Conservation (phyloP, 2,888 invertebrate genomes). For the Caenorhabditis sp. region DNA sequence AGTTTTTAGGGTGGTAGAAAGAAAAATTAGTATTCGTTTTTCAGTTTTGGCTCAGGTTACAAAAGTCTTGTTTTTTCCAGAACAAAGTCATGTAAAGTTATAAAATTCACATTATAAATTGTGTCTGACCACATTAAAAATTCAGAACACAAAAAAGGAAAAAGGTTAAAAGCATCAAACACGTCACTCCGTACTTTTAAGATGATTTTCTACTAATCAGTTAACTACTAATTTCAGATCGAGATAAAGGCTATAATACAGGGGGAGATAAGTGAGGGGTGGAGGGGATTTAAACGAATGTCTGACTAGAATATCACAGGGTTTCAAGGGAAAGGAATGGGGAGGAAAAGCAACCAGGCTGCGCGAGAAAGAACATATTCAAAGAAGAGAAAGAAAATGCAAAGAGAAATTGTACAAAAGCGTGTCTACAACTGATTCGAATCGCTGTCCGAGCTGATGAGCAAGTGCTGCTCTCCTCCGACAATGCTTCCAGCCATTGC, state of each 20-base stretch:
- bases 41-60: no score
- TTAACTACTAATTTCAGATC: background rate
- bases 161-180: background rate
- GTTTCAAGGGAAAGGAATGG: background rate
- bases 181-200: background rate
- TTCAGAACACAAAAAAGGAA: no score
- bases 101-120: background rate
- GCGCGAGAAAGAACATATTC: no score
- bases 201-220: background rate
- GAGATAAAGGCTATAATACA: background rate
- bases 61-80: no score
- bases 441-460: slow-evolving; percentile 46
- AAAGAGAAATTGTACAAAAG: slow-evolving; percentile 11
- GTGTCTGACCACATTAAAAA: no score
- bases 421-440: slow-evolving; percentile 20
- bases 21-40: no score
- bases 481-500: slow-evolving; percentile 18
- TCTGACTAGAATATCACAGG: slow-evolving; percentile 45
- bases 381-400: background rate
- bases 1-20: no score
- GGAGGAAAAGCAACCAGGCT: no score
- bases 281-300: background rate
- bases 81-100: background rate
- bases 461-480: slow-evolving; percentile 45
- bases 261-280: background rate